Evolutionary conservation across 1,140 invertebrate genomes (phyloP), one percentile per base, ranked within the genome.

Genomic region (Lasioglossum baleicum): DNA sequence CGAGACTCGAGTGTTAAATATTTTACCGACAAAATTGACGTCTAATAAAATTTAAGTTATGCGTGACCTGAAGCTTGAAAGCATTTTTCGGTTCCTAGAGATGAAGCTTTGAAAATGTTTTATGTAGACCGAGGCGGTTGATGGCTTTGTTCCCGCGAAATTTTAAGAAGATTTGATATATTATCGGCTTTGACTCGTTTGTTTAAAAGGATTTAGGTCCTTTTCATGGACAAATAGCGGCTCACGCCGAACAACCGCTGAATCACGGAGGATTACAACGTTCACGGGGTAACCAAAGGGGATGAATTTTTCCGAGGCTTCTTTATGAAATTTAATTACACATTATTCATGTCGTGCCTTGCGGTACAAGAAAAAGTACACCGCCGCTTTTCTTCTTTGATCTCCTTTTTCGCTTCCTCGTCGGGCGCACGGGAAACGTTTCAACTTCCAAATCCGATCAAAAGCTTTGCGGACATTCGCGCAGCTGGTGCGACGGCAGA

Each of bases 321-420:
- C 53, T 22, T 17, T 22, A 31, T 44, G 75, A 79, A 48, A 83
- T 84, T 84, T 84, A 84, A 84, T 84, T 75, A 80, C 20, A 22
- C 82, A n/a, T 71, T 72, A 53, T 48, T 35, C 11, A 40, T 40
- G 53, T 44, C 22, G 60, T 0, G 22, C 48, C 17, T 22, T 17
- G 20, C 31, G 35, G 22, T 17, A 51, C 20, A 44, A n/a, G 35
- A 71, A 83, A 65, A 65, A 65, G 17, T 7, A 42, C 10, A 11
- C 76, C 8, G 61, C 17, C 42, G n/a, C 13, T 64, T 76, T 56
- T 81, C 40, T 11, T 53, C 42, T 26, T 26, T 26, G n/a, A 67
- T 51, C 20, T 26, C 48, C n/a, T 67, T 26, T 48, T 67, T 6
- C 44, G n/a, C 42, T 67, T 61, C 17, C 40, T 44, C 22, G 5